These are phyloP conservation scores for Agrochola litura DNA, from an alignment of 2,888 invertebrate genomes.

Conservation along the genomic window DNA sequence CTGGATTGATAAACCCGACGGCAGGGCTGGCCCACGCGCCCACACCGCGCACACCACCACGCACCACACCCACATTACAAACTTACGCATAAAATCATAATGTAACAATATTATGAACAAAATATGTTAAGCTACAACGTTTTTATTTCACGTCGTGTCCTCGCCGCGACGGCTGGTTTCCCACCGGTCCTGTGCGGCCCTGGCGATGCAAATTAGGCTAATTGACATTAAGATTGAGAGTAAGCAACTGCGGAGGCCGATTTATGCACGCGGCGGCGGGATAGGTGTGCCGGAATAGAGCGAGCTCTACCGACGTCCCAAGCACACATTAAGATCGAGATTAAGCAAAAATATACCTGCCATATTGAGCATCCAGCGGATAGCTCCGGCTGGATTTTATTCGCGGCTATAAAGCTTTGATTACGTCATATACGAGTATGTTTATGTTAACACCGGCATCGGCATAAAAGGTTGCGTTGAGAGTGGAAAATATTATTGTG, in stretches of 20 bases:
- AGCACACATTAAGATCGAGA: slow-evolving; percentile 67
- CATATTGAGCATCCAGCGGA: slow-evolving; percentile 63
- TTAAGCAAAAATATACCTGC: slow-evolving; percentile 66
- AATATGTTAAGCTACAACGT: slow-evolving; percentile 37
- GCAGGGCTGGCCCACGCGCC: slow-evolving; percentile 64
- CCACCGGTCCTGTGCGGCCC: slow-evolving; percentile 52
- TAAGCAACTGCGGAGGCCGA: slow-evolving; percentile 62
- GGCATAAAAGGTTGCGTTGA: slow-evolving; percentile 47
- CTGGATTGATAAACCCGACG: slow-evolving; percentile 67
- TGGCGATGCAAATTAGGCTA: slow-evolving; percentile 72
- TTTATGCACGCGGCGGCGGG: slow-evolving; percentile 61
- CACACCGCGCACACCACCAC: slow-evolving; percentile 18
- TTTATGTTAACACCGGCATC: slow-evolving; percentile 51
- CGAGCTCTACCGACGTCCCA: slow-evolving; percentile 51
- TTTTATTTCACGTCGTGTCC: slow-evolving; percentile 49
- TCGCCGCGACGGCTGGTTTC: slow-evolving; percentile 43
- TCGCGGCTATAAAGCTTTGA: slow-evolving; percentile 61
- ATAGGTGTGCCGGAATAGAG: slow-evolving; percentile 65
- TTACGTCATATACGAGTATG: slow-evolving; percentile 61
- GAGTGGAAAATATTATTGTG: slow-evolving; percentile 44
- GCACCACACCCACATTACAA: slow-evolving; percentile 47
- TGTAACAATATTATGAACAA: slow-evolving; percentile 55
- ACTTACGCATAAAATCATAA: slow-evolving; percentile 54
- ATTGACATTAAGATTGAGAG: slow-evolving; percentile 73
- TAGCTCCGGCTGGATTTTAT: slow-evolving; percentile 56